These are phyloP conservation scores for Chymomyza procnemis DNA, from an alignment of 2,888 invertebrate genomes.

Conservation along the genomic window DNA sequence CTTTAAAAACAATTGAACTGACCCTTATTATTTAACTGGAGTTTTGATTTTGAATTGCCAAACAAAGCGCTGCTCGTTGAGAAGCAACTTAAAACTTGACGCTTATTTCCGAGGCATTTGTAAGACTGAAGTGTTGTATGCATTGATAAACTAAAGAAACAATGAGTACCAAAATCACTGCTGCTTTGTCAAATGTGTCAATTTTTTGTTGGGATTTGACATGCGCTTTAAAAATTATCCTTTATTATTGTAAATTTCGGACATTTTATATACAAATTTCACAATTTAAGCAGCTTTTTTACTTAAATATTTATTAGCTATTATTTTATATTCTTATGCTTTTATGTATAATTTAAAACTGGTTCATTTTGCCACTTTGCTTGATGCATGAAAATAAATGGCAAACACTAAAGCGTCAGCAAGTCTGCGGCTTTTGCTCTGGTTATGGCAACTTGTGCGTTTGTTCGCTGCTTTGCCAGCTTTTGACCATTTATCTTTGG, in stretches of 20 bases:
- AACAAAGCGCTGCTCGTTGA: slow-evolving; percentile 58
- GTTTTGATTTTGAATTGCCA: slow-evolving; percentile 37
- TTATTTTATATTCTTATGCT: too few relatives aligned
- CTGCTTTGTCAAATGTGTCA: too few relatives aligned
- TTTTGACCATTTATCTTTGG: background rate
- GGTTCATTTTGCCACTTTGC: background rate
- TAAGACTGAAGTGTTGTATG: slow-evolving; percentile 73
- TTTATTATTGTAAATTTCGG: too few relatives aligned
- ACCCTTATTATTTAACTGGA: slow-evolving; percentile 56
- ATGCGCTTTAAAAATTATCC: too few relatives aligned
- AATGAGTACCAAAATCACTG: slow-evolving; percentile 28
- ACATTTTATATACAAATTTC: too few relatives aligned
- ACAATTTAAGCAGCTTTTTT: too few relatives aligned
- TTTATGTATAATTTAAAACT: background rate
- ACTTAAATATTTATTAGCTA: too few relatives aligned
- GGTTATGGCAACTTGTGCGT: background rate
- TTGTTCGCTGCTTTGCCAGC: background rate
- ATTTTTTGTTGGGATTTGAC: too few relatives aligned
- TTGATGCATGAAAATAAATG: slow-evolving; percentile 38
- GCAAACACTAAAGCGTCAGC: slow-evolving; percentile 59
- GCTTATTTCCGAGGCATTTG: slow-evolving; percentile 73
- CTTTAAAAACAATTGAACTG: too few relatives aligned
- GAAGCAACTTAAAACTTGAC: slow-evolving; percentile 61
- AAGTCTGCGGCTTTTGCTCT: slow-evolving; percentile 59
- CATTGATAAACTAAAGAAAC: slow-evolving; percentile 52